These are phyloP conservation scores for Smutsia gigantea DNA, from an alignment of 2,797 vertebrate species.

Conservation along the genomic window DNA sequence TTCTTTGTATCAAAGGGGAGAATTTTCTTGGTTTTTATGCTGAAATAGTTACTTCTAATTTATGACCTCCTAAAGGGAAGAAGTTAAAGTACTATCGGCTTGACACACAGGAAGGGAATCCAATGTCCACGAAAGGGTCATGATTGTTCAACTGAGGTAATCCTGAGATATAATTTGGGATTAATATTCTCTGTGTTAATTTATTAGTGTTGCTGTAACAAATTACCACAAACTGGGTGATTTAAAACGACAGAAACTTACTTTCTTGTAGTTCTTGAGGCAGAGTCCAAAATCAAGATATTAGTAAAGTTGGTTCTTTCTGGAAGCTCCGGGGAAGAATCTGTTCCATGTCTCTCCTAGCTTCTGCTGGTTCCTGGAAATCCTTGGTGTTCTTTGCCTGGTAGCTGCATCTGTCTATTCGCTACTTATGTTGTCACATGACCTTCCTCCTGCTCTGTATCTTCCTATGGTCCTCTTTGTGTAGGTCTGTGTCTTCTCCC, in stretches of 20 bases:
- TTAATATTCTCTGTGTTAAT: background rate
- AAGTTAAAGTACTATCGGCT: background rate
- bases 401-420: accelerated
- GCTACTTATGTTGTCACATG: background rate
- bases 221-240: background rate
- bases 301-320: background rate
- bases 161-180: background rate
- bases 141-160: background rate
- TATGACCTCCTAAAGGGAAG: background rate
- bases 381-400: background rate
- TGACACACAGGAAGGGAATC: background rate
- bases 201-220: background rate
- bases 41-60: background rate
- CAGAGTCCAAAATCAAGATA: background rate
- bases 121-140: background rate
- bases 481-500: background rate
- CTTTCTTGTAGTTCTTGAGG: background rate
- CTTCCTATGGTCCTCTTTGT: background rate
- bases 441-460: background rate
- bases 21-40: background rate
- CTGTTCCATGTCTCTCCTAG: background rate
- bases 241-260: background rate
- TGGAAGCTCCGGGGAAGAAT: background rate
- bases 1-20: background rate
- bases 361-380: background rate